Base-by-base conservation (phyloP, 2,113 vertebrate genomes). In the Turdus rufiventris region DNA sequence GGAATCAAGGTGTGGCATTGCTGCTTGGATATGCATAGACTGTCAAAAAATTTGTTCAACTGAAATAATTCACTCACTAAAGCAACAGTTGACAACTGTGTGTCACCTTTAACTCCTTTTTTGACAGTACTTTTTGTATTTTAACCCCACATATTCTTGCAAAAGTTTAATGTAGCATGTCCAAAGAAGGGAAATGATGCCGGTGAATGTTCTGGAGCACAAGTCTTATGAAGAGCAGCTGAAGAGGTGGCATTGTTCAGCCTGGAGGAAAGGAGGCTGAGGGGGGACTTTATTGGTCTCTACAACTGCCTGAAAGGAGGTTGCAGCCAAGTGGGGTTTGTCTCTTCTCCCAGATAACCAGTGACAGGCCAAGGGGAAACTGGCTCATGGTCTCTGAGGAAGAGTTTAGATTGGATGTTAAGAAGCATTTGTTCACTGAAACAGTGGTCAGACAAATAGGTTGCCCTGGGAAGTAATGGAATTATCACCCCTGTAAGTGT, bases 291-390 rank as follows among this genome's bases (percentile, higher is more conserved):
- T 40, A 16, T 10, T 7, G 9, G 72, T 42, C 29, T 14, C 34
- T 34, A 8, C 3, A 34, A 3, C 13, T 34, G 5, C 9, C 45
- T 60, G 62, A 58, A 43, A 51, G 11, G 6, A 42, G 6, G 17
- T 20, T 53, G 23, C 16, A 88, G 14, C 33, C 0, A 0, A 4
- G 10, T 5, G 16, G 24, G 5, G 2, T 12, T 18, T 3, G 14
- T 40, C 28, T 66, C 19, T n/a, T n/a, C 33, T 74, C 33, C 6
- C n/a, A 29, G 7, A 13, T 29, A 51, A 29, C 28, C 29, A 58
- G 12, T 6, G 15, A 14, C 36, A 66, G 19, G 10, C 53, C 51
- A 45, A 66, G 15, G 50, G 26, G 45, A 66, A 73, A 51, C 26
- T 20, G 7, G 7, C 15, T 38, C 23, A 38, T n/a, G 23, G 8